These are phyloP conservation scores for Heliconius himera DNA, from an alignment of 1,140 invertebrate genomes.

Conservation along the genomic window DNA sequence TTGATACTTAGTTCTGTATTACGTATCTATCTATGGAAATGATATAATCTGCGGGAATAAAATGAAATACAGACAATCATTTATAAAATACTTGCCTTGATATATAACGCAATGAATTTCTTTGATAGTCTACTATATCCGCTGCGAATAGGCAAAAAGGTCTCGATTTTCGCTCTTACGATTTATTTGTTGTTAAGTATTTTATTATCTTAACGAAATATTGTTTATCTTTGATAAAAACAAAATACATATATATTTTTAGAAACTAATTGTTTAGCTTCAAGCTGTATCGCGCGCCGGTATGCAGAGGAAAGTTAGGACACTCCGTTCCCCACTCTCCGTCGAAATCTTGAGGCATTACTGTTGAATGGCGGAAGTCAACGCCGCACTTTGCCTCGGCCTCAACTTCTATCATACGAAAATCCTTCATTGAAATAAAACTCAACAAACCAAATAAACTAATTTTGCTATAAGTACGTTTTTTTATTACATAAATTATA, in stretches of 20 bases:
- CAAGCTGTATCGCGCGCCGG: neutral
- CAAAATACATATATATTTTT: neutral
- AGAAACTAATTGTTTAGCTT: neutral
- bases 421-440: no score
- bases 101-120: constrained; percentile 46
- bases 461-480: no score
- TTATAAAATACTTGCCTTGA: constrained; percentile 37
- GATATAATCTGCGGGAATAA: constrained; percentile 21
- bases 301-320: neutral
- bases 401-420: no score
- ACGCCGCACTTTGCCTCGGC: no score
- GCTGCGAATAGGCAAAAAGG: constrained; percentile 32
- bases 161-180: constrained; percentile 15
- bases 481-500: no score
- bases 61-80: constrained; percentile 32
- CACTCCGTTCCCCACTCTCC: neutral
- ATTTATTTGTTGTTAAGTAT: constrained; percentile 29
- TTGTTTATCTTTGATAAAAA: neutral
- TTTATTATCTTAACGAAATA: neutral
- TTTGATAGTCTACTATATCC: constrained; percentile 35
- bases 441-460: no score
- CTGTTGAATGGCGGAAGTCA: no score
- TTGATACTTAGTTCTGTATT: neutral
- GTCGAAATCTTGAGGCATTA: no score
- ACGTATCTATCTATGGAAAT: constrained; percentile 9